These are phyloP conservation scores for Tetramorium parvispinum DNA, from an alignment of 1,140 invertebrate genomes.

Conservation along the genomic window DNA sequence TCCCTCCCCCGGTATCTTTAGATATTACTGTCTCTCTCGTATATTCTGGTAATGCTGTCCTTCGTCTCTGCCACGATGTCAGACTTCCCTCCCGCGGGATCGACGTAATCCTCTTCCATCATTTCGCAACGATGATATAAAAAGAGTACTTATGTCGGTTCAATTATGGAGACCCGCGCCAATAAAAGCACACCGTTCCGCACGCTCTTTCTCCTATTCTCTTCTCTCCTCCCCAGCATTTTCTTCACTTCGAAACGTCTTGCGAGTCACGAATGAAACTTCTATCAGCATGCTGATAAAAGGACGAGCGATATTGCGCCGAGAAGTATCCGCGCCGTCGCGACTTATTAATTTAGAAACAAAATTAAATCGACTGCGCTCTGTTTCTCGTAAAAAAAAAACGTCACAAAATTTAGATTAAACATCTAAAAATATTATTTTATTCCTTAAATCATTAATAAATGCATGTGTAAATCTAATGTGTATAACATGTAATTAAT, in stretches of 20 bases:
- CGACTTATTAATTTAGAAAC: conserved; percentile 33
- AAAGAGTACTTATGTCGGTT: conserved; percentile 79
- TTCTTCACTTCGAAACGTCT: conserved; percentile 4
- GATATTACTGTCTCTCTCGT: conserved; percentile 33
- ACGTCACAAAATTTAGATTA: neutral
- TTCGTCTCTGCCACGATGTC: conserved; percentile 50
- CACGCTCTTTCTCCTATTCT: conserved; percentile 31
- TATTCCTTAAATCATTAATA: neutral
- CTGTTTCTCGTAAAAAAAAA: neutral
- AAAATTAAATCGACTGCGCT: conserved; percentile 22
- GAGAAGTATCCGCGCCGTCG: conserved; percentile 20
- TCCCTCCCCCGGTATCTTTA: too few relatives aligned
- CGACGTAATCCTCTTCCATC: conserved; percentile 79
- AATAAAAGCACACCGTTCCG: conserved; percentile 67
- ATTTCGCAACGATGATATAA: conserved; percentile 77
- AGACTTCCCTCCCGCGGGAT: conserved; percentile 72
- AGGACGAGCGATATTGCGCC: conserved; percentile 23
- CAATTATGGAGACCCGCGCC: conserved; percentile 74
- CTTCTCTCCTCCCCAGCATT: neutral
- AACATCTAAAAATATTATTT: neutral
- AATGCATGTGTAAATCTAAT: neutral
- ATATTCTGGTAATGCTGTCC: conserved; percentile 19
- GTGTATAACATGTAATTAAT: neutral
- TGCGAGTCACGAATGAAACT: conserved; percentile 30
- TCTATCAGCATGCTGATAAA: conserved; percentile 16